Evolutionary conservation across 1,140 invertebrate species (phyloP).

Genomic region (Mycetomoellerius zeteki): DNA sequence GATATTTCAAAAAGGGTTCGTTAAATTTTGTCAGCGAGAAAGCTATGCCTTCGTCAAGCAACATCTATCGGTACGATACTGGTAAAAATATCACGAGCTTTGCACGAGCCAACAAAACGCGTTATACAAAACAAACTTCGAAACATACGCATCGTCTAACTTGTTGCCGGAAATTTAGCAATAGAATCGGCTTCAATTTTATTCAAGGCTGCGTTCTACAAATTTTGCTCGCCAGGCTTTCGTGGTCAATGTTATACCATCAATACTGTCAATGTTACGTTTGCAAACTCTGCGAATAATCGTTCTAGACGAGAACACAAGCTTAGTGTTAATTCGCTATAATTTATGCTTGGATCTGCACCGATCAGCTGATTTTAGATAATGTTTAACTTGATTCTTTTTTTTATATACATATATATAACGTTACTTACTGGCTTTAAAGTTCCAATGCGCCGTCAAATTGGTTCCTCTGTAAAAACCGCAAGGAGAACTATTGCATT

Average conservation of each 20-base stretch:
- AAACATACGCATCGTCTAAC: not conserved
- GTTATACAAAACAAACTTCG: not conserved
- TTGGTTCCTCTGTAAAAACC: constrained; percentile 60
- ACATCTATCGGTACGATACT: not conserved
- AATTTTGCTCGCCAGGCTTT: not conserved
- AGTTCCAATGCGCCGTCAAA: constrained; percentile 72
- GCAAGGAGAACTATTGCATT: constrained; percentile 74
- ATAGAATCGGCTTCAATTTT: not conserved
- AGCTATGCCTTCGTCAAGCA: no score
- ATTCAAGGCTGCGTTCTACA: not conserved
- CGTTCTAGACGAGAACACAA: not conserved
- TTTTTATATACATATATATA: not conserved
- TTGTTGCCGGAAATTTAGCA: not conserved
- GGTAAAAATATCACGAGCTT: not conserved
- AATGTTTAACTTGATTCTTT: not conserved
- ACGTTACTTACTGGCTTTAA: constrained; percentile 73
- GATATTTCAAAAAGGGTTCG: not conserved
- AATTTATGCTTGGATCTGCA: not conserved
- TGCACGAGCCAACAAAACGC: not conserved
- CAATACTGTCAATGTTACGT: not conserved
- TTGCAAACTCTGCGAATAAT: not conserved
- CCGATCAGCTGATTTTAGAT: not conserved
- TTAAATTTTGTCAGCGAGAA: not conserved
- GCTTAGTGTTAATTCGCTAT: not conserved
- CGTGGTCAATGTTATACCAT: not conserved